A percentile compares a stretch with the other conserved stretches of the same genome.
Conservation (phyloP, 2,888 invertebrate species). For the Listrodromus nycthemerus region DNA sequence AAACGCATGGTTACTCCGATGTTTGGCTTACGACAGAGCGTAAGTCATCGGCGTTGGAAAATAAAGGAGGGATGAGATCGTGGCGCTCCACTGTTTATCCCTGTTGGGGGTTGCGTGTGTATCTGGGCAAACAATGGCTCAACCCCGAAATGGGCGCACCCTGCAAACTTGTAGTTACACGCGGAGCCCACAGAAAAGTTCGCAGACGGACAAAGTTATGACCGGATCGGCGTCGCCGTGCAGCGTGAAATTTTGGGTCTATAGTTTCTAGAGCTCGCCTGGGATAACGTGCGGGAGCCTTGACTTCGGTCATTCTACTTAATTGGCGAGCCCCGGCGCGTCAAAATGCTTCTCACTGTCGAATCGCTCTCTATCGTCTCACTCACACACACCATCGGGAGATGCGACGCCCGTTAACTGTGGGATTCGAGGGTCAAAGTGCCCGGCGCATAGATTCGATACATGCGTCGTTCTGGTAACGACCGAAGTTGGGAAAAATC, state of each 20-base stretch:
- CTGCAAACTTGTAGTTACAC: constrained; percentile 61
- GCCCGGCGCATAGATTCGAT: constrained; percentile 2
- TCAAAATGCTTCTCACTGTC: constrained; percentile 58
- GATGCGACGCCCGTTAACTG: constrained; percentile 49
- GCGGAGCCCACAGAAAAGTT: constrained; percentile 25
- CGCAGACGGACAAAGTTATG: constrained; percentile 62
- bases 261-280: constrained; percentile 69
- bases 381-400: constrained; percentile 46
- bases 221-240: constrained; percentile 71
- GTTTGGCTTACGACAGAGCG: constrained; percentile 55
- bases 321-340: constrained; percentile 67
- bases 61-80: constrained; percentile 61
- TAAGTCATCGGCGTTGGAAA: constrained; percentile 62
- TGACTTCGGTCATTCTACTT: constrained; percentile 69
- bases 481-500: background rate
- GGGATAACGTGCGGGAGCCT: constrained; percentile 47
- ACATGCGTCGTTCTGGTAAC: background rate
- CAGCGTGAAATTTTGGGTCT: constrained; percentile 69
- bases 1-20: constrained; percentile 48
- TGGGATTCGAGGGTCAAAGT: constrained; percentile 20
- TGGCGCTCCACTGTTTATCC: constrained; percentile 61
- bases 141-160: constrained; percentile 77
- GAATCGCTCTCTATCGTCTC: constrained; percentile 21
- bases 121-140: constrained; percentile 80
- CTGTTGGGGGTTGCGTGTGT: constrained; percentile 80